Evolutionary conservation across 2,113 vertebrate genomes (phyloP).

Genomic region (Cariama cristata): DNA sequence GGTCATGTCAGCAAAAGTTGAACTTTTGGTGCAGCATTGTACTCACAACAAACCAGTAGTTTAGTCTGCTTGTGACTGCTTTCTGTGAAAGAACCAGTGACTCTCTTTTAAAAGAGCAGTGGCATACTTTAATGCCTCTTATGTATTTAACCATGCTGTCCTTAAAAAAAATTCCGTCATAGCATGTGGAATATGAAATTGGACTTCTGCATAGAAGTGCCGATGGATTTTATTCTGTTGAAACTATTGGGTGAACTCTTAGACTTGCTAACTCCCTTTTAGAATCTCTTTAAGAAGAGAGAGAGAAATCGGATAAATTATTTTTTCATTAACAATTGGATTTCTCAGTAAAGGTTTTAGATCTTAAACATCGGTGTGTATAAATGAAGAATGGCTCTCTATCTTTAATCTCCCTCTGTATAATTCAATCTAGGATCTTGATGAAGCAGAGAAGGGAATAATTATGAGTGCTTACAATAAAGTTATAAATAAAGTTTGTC

Average conservation of each 20-base stretch:
- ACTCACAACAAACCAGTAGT: neutral
- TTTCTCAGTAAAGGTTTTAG: neutral
- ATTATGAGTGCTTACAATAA: conserved; percentile 67
- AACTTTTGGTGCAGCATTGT: neutral
- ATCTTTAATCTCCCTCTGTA: neutral
- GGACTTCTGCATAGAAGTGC: neutral
- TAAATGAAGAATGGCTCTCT: neutral
- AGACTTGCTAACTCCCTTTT: neutral
- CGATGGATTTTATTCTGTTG: neutral
- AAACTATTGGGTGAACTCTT: neutral
- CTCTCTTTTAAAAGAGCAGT: neutral
- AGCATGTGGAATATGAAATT: neutral
- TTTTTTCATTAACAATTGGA: neutral
- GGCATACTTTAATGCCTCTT: neutral
- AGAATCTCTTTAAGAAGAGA: neutral
- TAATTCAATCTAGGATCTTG: conserved; percentile 69
- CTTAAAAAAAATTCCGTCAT: neutral
- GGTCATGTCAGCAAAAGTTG: neutral
- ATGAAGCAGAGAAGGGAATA: conserved; percentile 68
- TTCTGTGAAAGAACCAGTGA: neutral
- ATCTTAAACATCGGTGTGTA: neutral
- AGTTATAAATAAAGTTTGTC: conserved; percentile 55
- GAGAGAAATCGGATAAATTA: neutral
- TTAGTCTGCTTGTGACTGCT: neutral
- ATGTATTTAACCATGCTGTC: neutral